Evolutionary conservation across 1,140 invertebrate species (phyloP).

Genomic region (Brachystomella parvula): DNA sequence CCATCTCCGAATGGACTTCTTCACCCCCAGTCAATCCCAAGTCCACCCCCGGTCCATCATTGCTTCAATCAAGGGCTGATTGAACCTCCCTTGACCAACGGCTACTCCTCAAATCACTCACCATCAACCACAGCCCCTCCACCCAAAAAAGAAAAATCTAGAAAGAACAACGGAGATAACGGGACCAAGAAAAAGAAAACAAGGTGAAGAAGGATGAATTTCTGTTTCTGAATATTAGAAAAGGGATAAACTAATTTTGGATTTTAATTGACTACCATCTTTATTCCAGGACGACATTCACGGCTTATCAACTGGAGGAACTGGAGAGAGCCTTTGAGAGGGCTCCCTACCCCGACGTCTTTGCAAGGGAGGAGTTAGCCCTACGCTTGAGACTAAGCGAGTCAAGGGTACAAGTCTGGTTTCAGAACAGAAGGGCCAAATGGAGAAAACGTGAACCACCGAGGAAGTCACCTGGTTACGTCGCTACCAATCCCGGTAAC

Average conservation of each 20-base stretch:
- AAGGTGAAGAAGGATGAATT: slow-evolving; percentile 52
- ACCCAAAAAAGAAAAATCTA: slow-evolving; percentile 43
- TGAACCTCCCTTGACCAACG: slow-evolving; percentile 16
- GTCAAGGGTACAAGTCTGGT: slow-evolving; percentile 88
- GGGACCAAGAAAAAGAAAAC: slow-evolving; percentile 90
- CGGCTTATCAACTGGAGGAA: slow-evolving; percentile 89
- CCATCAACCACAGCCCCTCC: slow-evolving; percentile 7
- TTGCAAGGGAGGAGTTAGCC: slow-evolving; percentile 87
- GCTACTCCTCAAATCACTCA: neutral
- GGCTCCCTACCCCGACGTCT: slow-evolving; percentile 93
- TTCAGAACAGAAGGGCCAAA: slow-evolving; percentile 91
- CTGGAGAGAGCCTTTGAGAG: slow-evolving; percentile 86
- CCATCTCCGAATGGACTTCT: neutral
- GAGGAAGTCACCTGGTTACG: slow-evolving; percentile 54
- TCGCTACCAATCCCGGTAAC: slow-evolving; percentile 36
- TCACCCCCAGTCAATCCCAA: neutral
- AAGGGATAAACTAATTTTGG: neutral
- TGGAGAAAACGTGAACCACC: slow-evolving; percentile 97
- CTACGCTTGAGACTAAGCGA: slow-evolving; percentile 82
- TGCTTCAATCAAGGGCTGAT: neutral
- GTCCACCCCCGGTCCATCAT: neutral
- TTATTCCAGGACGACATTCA: slow-evolving; percentile 81
- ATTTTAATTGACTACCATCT: neutral
- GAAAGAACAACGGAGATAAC: slow-evolving; percentile 72
- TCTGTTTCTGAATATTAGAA: neutral